phyloP scores from a whole-genome alignment of 2,888 invertebrate species.

The Zygaena filipendulae region DNA sequence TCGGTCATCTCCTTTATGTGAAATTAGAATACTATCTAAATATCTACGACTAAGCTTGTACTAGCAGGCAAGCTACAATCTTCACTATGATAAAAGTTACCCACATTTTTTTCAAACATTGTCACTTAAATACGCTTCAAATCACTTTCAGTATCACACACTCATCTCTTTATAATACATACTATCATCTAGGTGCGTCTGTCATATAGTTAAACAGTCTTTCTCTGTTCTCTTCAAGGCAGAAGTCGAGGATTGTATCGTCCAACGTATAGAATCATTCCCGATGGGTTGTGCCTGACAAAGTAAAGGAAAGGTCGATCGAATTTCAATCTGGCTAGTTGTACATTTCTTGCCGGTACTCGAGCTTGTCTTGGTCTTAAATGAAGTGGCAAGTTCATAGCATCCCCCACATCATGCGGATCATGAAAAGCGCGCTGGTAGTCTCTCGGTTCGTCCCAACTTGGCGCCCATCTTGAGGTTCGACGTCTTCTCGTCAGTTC shows the following conservation, averaged over 20 bases:
- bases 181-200: no score
- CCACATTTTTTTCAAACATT: no score
- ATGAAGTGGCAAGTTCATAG: conserved; percentile 72
- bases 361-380: conserved; percentile 78
- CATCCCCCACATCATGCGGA: conserved; percentile 64
- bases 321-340: conserved; percentile 78
- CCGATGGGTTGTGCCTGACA: conserved; percentile 91
- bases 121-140: conserved; percentile 60
- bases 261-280: conserved; percentile 88
- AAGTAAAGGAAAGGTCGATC: conserved; percentile 91
- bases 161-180: no score
- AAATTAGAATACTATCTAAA: no score
- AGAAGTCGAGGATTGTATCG: conserved; percentile 86
- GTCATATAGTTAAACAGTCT: conserved; percentile 64
- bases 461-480: conserved; percentile 53
- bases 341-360: conserved; percentile 72
- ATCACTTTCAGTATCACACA: conserved; percentile 49
- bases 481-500: conserved; percentile 38
- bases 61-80: no score
- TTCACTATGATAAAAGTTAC: no score
- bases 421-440: conserved; percentile 77
- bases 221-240: conserved; percentile 65
- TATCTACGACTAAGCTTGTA: no score
- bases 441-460: conserved; percentile 70
- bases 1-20: no score